Evolutionary conservation across 2,113 vertebrate species (phyloP).

Genomic region (Emydura subglobosa): DNA sequence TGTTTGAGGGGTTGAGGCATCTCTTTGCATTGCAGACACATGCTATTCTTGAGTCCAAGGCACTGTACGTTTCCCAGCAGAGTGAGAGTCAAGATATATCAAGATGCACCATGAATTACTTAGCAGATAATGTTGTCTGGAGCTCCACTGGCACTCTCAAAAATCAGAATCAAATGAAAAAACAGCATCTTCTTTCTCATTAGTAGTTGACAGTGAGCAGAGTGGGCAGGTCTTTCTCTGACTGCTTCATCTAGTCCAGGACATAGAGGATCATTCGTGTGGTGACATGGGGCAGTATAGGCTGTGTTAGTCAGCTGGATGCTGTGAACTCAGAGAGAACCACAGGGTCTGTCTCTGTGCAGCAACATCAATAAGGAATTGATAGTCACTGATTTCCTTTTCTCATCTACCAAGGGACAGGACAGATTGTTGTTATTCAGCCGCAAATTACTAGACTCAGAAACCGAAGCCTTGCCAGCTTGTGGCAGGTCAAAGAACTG

Average conservation of each 20-base stretch:
- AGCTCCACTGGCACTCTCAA: not conserved
- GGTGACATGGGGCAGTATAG: not conserved
- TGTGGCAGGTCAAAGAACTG: not conserved
- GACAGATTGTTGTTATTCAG: not conserved
- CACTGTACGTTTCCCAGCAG: not conserved
- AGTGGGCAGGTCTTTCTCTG: not conserved
- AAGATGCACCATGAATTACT: not conserved
- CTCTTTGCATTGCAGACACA: rapidly evolving
- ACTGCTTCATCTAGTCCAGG: not conserved
- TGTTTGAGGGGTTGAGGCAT: not conserved
- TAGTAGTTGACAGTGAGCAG: not conserved
- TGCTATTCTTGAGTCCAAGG: rapidly evolving
- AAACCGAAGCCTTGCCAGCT: not conserved
- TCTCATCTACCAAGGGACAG: not conserved
- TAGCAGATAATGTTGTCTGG: not conserved
- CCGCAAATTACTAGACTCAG: not conserved
- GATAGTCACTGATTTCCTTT: not conserved
- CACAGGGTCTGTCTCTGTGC: not conserved
- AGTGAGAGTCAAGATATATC: not conserved
- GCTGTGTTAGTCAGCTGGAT: not conserved
- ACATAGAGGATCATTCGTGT: not conserved
- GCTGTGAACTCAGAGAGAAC: not conserved
- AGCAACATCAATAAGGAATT: not conserved
- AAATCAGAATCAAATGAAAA: not conserved
- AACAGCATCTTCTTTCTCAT: not conserved